phyloP scores from a whole-genome alignment of 1,140 invertebrate genomes.

The Lepidurus arcticus region DNA sequence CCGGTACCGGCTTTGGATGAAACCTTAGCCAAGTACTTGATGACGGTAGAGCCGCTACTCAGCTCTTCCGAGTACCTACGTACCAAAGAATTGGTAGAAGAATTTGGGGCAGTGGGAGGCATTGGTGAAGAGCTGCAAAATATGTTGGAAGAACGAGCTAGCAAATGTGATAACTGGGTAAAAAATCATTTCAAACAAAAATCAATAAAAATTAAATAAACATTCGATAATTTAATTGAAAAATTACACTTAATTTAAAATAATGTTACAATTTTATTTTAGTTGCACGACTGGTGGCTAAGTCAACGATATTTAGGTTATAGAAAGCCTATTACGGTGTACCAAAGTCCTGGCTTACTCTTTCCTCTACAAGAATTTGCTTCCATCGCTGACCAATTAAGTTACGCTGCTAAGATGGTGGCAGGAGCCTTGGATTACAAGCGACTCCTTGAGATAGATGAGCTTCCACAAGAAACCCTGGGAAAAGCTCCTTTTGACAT shows the following conservation, averaged over 20 bases:
- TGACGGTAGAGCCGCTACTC: constrained; percentile 64
- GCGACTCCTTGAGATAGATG: constrained; percentile 43
- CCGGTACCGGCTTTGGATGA: constrained; percentile 44
- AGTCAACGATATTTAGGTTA: constrained; percentile 64
- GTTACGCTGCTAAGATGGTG: constrained; percentile 64
- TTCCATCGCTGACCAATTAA: constrained; percentile 54
- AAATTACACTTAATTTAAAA: constrained; percentile 53
- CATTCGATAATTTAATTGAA: not conserved
- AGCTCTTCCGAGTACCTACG: constrained; percentile 58
- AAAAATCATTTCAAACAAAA: not conserved
- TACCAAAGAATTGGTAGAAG: constrained; percentile 59
- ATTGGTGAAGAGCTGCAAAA: constrained; percentile 61
- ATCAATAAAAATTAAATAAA: not conserved
- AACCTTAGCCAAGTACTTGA: constrained; percentile 45
- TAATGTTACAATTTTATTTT: constrained; percentile 31
- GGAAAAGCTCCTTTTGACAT: constrained; percentile 77
- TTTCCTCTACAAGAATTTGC: constrained; percentile 62
- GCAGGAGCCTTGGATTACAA: constrained; percentile 44
- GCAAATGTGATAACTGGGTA: constrained; percentile 62
- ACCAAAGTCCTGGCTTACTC: constrained; percentile 69
- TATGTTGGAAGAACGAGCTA: constrained; percentile 56
- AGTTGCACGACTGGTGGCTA: constrained; percentile 45
- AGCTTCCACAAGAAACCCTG: constrained; percentile 69
- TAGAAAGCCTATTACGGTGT: constrained; percentile 65
- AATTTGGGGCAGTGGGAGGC: constrained; percentile 57